Percentiles rank a stretch among this genome's conserved stretches.
These are phyloP conservation scores for Enoplosus armatus DNA, from an alignment of 2,797 vertebrate genomes.

Conservation along the genomic window DNA sequence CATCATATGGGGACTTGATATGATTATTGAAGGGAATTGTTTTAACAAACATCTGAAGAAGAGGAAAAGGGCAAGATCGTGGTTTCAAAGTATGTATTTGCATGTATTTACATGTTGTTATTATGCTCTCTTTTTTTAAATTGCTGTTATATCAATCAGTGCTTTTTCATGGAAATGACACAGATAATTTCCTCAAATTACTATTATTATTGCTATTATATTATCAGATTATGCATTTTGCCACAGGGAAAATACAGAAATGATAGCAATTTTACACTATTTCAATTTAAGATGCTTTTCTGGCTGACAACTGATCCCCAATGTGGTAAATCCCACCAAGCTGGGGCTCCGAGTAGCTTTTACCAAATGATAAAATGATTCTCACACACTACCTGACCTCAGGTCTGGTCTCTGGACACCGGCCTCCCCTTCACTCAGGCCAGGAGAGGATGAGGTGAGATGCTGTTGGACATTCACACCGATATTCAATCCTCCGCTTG, in stretches of 20 bases:
- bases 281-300: constrained; percentile 7
- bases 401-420: constrained; percentile 32
- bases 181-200: background rate
- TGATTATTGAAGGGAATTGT: background rate
- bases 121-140: background rate
- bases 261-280: background rate
- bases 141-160: background rate
- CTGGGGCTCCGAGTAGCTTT: constrained; percentile 3
- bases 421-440: background rate
- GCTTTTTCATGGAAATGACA: background rate
- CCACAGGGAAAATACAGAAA: background rate
- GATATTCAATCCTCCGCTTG: constrained; percentile 62
- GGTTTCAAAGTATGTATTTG: background rate
- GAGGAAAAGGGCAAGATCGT: background rate
- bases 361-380: constrained; percentile 32
- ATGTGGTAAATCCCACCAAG: background rate
- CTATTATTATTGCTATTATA: background rate
- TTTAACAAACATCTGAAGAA: constrained; percentile 3
- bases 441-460: constrained; percentile 68
- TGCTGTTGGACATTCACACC: constrained; percentile 69
- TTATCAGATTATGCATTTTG: constrained; percentile 14
- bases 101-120: background rate
- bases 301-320: constrained; percentile 16
- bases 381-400: constrained; percentile 33
- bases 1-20: background rate